phyloP scores from a whole-genome alignment of 2,113 vertebrate species.

The Phoenicopterus ruber region DNA sequence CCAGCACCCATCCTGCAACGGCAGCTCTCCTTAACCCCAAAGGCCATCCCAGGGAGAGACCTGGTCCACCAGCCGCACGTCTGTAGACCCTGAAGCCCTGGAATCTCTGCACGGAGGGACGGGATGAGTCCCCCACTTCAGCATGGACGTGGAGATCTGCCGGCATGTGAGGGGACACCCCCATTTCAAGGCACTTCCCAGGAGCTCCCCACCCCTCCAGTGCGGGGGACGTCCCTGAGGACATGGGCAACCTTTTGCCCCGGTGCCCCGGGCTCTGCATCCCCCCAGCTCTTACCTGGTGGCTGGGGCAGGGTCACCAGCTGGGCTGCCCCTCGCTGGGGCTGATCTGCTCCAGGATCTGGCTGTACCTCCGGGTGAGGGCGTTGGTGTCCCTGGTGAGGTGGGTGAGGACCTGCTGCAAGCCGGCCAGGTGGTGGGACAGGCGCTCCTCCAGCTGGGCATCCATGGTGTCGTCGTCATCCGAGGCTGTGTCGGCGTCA shows the following conservation, averaged over 20 bases:
- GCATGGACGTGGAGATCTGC: fast-evolving
- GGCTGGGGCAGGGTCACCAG: neutral
- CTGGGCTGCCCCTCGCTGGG: neutral
- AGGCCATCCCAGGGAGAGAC: neutral
- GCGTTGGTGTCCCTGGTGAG: constrained; percentile 78
- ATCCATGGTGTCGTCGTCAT: neutral
- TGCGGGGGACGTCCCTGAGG: fast-evolving
- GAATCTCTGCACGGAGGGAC: fast-evolving
- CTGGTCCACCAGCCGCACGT: fast-evolving
- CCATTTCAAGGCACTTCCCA: neutral
- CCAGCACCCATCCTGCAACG: neutral
- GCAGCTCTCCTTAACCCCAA: neutral
- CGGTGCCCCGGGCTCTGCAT: neutral
- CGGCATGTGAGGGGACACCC: neutral
- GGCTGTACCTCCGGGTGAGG: constrained; percentile 82
- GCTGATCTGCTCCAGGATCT: constrained; percentile 74
- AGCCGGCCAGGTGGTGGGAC: constrained; percentile 79
- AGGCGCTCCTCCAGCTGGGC: constrained; percentile 76
- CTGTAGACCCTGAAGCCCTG: fast-evolving
- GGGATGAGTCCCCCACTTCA: neutral
- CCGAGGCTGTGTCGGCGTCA: neutral
- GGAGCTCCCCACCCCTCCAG: neutral
- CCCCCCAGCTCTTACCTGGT: neutral
- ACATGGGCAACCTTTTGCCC: neutral
- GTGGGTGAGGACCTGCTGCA: constrained; percentile 77